Base-by-base conservation (phyloP, 1,140 invertebrate species). In the Pachypsylla venusta region DNA sequence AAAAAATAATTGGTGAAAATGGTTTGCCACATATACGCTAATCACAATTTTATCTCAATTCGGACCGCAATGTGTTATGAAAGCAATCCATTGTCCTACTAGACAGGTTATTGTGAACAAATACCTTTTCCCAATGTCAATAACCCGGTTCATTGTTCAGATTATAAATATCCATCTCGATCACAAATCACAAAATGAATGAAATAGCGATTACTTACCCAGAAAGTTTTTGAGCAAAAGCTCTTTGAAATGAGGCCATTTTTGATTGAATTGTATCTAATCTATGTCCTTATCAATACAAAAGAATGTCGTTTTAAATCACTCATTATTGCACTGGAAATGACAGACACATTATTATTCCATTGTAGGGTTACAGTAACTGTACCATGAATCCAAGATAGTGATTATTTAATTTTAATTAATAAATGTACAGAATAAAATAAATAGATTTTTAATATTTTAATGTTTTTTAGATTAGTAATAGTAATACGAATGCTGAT, bases 201-300 rank as follows among this genome's bases (percentile, higher is more conserved):
- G 54, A 19, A 59, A 13, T 27, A 25, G 14, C 42, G 63, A 26
- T 58, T 39, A 64, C 71, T 74, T 74, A 82, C 81, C 85, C 86
- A 62, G 79, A 85, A 63, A 88, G 73, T 71, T 85, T 87, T 66
- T 88, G 84, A 66, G 83, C 83, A 75, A 88, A 88, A 63, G 84
- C 82, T 67, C 84, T 77, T 69, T 85, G 82, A 27, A 77, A 75
- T 19, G 76, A 77, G 62, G 77, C 73, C 79, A 81, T 81, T 67
- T 19, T 61, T 25, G 30, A 35, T 7, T 35, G 7, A 7, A 10
- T 35, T 35, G 30, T n/a, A 10, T 35, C 30, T n/a, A 7, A 35
- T 10, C 7, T 35, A 56, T 53, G 30, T 35, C 30, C 30, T 35
- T 35, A 35, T 35, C 7, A 35, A 35, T 35, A 7, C 30, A n/a